Evolutionary conservation across 2,888 invertebrate genomes (phyloP), one percentile per base, ranked within the genome.

Genomic region (Drosophila dives): DNA sequence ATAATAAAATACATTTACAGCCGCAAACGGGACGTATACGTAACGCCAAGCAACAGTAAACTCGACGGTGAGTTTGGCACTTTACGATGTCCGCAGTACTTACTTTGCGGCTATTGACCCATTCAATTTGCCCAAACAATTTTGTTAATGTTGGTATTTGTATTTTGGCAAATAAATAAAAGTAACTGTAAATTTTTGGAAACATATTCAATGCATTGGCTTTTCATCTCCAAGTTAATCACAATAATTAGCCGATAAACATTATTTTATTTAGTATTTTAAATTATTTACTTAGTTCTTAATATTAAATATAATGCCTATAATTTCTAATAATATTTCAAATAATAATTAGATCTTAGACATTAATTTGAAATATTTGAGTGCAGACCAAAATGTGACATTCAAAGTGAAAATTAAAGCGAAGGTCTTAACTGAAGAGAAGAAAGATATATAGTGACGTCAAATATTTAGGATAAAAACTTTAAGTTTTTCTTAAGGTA

Each of bases 31-130:
- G 71, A 53, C 86, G 83, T 83, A 83, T 85, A 83, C 76, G 77
- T 75, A 86, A 85, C 75, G 63, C 48, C 32, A 49, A 72, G 59
- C 68, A 29, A 38, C 54, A 29, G 71, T 55, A 71, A 75, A 77
- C 54, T 56, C 42, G 54, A 69, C 67, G 66, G 64, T 67, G 67
- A 51, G 59, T 71, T 71, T 69, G 53, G 49, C 59, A 83, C 74
- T 84, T 84, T 89, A 84, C 89, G 86, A 89, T 89, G 89, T 84
- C 84, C 89, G 84, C 84, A 84, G 81, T 86, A 66, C 65, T 78
- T 77, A 65, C 67, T 74, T 75, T 56, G 63, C 81, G 82, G 65
- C 66, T 66, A 76, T 84, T 79, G 71, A 79, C 77, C 80, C 75
- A 75, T 70, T 66, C 72, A 72, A 72, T 56, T 70, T 49, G 26